Evolutionary conservation across 2,888 invertebrate genomes (phyloP).

Genomic region (Calliopum simillimum): DNA sequence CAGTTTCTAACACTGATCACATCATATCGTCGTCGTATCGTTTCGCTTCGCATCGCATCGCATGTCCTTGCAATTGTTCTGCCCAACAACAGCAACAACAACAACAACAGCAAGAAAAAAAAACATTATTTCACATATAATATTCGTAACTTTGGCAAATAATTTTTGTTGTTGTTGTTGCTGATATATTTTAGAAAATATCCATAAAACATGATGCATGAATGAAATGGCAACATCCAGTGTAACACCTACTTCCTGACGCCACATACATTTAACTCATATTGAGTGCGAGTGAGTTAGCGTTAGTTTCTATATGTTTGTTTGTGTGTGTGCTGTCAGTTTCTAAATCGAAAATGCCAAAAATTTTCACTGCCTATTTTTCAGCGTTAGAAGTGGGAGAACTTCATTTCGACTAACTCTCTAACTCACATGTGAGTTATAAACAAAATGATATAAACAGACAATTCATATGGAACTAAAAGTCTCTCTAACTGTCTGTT

Average conservation of each 20-base stretch:
- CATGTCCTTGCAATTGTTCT: slow-evolving; percentile 63
- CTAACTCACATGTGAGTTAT: slow-evolving; percentile 14
- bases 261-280: not conserved
- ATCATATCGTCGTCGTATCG: slow-evolving; percentile 1
- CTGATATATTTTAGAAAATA: slow-evolving; percentile 65
- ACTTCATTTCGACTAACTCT: not conserved
- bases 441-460: slow-evolving; percentile 30
- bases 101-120: slow-evolving; percentile 31
- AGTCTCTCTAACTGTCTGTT: too few relatives aligned
- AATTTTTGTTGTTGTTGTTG: slow-evolving; percentile 57
- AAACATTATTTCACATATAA: slow-evolving; percentile 62
- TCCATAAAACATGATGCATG: slow-evolving; percentile 61
- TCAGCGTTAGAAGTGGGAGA: not conserved
- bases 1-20: not conserved
- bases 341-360: slow-evolving; percentile 38
- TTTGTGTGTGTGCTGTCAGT: slow-evolving; percentile 1
- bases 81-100: slow-evolving; percentile 46
- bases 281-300: slow-evolving; percentile 13
- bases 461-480: slow-evolving; percentile 6
- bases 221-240: slow-evolving; percentile 50
- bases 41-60: slow-evolving; percentile 39
- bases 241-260: slow-evolving; percentile 18
- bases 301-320: not conserved
- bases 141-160: slow-evolving; percentile 63
- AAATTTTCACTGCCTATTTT: slow-evolving; percentile 26